phyloP scores from a whole-genome alignment of 2,888 invertebrate genomes.

The Byasa hedistus region DNA sequence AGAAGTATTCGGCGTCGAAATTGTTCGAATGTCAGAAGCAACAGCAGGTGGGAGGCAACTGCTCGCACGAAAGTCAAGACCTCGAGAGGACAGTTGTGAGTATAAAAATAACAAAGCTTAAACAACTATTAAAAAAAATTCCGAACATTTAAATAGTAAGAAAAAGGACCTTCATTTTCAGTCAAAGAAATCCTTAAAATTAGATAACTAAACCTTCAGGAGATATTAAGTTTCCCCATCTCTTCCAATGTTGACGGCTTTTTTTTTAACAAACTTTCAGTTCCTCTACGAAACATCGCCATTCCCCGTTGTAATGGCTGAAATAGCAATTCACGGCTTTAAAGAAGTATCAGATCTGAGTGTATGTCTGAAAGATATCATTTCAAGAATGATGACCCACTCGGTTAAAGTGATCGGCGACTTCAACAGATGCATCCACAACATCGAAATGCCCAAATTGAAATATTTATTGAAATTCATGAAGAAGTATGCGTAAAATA shows the following conservation, averaged over 20 bases:
- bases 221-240: not conserved
- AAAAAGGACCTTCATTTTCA: too few species aligned
- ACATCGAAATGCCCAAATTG: conserved; percentile 75
- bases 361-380: conserved; percentile 73
- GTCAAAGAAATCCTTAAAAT: too few species aligned
- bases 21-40: conserved; percentile 74
- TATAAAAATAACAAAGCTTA: conserved; percentile 30
- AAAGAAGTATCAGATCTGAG: conserved; percentile 75
- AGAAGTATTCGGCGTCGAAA: conserved; percentile 75
- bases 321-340: conserved; percentile 73
- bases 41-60: conserved; percentile 74
- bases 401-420: conserved; percentile 75
- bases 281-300: conserved; percentile 75
- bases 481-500: conserved; percentile 68
- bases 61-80: conserved; percentile 75
- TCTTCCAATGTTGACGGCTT: not conserved
- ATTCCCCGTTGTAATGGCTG: conserved; percentile 74
- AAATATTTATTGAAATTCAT: conserved; percentile 73
- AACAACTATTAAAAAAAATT: too few species aligned
- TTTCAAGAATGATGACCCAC: conserved; percentile 75
- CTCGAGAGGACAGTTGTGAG: conserved; percentile 73
- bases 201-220: not conserved
- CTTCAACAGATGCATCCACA: conserved; percentile 74
- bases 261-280: conserved; percentile 44
- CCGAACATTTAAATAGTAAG: too few species aligned